These are phyloP conservation scores for Caenorhabditis briggsae DNA, from an alignment of 1,140 invertebrate genomes.

Conservation along the genomic window DNA sequence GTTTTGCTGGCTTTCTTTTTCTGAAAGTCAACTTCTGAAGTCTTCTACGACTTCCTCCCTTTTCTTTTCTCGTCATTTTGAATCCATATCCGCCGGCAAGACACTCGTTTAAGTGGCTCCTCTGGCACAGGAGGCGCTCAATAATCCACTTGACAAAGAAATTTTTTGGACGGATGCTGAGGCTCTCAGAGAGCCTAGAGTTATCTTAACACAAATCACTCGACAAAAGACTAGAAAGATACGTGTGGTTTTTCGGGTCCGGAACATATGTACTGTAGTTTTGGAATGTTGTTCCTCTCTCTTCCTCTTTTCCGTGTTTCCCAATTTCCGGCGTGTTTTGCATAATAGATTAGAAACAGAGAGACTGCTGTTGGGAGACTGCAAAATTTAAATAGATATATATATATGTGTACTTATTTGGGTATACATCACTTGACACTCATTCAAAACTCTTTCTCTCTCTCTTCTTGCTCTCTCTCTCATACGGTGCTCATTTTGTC, in stretches of 20 bases:
- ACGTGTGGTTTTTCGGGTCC: conserved; percentile 34
- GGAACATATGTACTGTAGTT: conserved; percentile 9
- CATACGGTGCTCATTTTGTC: conserved; percentile 30
- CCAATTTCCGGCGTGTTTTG: conserved; percentile 2
- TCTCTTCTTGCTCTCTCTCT: too few relatives aligned
- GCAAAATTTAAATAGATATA: neutral
- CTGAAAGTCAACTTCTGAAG: neutral
- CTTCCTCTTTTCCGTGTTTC: neutral
- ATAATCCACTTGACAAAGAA: conserved; percentile 55
- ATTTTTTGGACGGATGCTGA: conserved; percentile 50
- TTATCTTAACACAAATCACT: conserved; percentile 46
- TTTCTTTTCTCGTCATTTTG: neutral
- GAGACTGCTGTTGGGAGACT: neutral
- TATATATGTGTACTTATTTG: conserved; percentile 1
- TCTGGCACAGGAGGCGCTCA: conserved; percentile 28
- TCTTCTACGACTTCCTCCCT: neutral
- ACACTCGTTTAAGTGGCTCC: conserved; percentile 41
- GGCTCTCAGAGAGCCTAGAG: conserved; percentile 2
- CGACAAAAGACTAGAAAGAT: conserved; percentile 43
- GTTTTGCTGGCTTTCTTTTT: neutral
- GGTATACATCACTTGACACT: conserved; percentile 16
- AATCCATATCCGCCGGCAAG: conserved; percentile 47
- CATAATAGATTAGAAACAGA: conserved; percentile 31
- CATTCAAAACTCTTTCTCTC: neutral
- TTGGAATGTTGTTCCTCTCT: neutral